Conservation (phyloP, 2,888 invertebrate species). For the Lepidonotus clava region DNA sequence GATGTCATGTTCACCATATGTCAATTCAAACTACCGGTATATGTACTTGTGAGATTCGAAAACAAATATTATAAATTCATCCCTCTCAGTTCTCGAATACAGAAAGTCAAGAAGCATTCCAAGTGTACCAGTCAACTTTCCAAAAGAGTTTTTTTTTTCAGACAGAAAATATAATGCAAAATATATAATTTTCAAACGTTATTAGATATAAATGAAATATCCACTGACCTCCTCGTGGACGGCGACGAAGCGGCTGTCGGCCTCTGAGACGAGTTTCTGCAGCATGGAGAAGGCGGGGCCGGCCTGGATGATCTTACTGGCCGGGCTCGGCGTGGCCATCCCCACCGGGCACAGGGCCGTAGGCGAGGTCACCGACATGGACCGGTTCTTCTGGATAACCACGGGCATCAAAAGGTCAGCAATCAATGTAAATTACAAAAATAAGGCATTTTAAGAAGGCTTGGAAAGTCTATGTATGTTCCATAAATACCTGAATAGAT, state of each 20-base stretch:
- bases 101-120: too few species aligned
- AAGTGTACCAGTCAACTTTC: too few species aligned
- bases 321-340: slow-evolving; percentile 83
- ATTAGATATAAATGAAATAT: background rate
- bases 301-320: slow-evolving; percentile 85
- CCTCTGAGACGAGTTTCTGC: slow-evolving; percentile 93
- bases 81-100: too few species aligned
- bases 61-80: too few species aligned
- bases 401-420: background rate
- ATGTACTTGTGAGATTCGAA: too few species aligned
- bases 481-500: too few species aligned
- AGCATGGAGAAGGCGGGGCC: slow-evolving; percentile 91
- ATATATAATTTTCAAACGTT: background rate
- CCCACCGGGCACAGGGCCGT: background rate
- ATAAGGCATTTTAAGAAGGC: too few species aligned
- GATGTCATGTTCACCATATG: too few species aligned
- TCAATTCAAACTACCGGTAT: too few species aligned
- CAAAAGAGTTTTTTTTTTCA: too few species aligned
- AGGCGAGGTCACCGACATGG: slow-evolving; percentile 36
- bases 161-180: background rate
- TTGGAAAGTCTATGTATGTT: too few species aligned
- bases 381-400: slow-evolving; percentile 54
- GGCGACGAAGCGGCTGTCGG: slow-evolving; percentile 95
- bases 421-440: too few species aligned
- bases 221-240: slow-evolving; percentile 94